Percentiles rank a stretch among this genome's conserved stretches.
Evolutionary conservation across 1,140 invertebrate genomes (phyloP).

Genomic region (Papilio helenus): DNA sequence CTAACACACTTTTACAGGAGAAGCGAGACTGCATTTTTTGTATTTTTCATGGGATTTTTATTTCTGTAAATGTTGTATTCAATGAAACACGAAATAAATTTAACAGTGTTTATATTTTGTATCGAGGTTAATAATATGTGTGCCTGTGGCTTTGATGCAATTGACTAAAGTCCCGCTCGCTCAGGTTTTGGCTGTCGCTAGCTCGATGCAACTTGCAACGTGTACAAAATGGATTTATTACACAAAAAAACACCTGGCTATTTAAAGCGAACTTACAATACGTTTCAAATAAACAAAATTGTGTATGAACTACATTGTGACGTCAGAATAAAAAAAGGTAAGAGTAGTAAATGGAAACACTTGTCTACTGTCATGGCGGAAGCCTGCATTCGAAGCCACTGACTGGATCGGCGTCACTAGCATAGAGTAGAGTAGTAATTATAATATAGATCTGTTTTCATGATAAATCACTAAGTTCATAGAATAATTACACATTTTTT

Average conservation of each 20-base stretch:
- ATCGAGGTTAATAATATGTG: slow-evolving; percentile 78
- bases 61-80: neutral
- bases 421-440: no score
- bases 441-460: neutral
- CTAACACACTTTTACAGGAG: no score
- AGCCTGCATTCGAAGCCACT: no score
- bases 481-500: neutral
- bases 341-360: neutral
- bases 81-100: slow-evolving; percentile 59
- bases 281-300: neutral
- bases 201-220: neutral
- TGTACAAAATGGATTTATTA: neutral
- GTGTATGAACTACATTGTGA: neutral
- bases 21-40: no score
- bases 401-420: no score
- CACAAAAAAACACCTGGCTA: neutral
- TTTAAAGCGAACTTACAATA: neutral
- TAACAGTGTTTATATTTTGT: slow-evolving; percentile 82
- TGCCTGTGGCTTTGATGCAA: slow-evolving; percentile 65
- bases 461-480: neutral
- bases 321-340: neutral
- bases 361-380: no score
- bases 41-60: slow-evolving; percentile 35
- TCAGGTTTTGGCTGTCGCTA: slow-evolving; percentile 18
- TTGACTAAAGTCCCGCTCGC: slow-evolving; percentile 50